These are phyloP conservation scores for Campoplex nolae DNA, from an alignment of 2,888 invertebrate genomes.

Conservation along the genomic window DNA sequence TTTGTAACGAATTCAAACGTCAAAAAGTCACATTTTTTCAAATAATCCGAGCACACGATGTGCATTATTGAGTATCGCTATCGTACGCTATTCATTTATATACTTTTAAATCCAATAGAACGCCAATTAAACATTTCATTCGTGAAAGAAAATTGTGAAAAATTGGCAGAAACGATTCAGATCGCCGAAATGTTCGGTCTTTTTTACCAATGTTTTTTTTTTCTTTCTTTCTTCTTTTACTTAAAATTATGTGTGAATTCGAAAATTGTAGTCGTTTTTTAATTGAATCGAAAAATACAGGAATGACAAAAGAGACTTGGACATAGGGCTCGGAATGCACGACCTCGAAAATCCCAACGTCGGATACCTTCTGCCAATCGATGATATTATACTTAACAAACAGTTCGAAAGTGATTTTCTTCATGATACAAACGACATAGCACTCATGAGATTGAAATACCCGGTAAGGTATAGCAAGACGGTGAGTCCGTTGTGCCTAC, in stretches of 20 bases:
- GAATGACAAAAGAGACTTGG: conserved; percentile 76
- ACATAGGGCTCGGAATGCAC: conserved; percentile 85
- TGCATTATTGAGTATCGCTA: neutral
- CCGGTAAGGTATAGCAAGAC: conserved; percentile 84
- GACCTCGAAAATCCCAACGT: conserved; percentile 82
- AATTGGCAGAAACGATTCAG: too few species aligned
- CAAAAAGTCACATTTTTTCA: neutral
- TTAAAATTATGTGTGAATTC: neutral
- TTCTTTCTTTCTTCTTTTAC: neutral
- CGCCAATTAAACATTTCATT: too few species aligned
- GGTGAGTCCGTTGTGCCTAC: conserved; percentile 86
- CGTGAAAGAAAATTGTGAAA: too few species aligned
- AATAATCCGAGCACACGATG: neutral
- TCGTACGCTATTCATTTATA: too few species aligned
- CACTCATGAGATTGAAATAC: conserved; percentile 85
- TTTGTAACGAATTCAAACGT: neutral
- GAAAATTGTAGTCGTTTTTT: neutral
- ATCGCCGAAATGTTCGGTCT: too few species aligned
- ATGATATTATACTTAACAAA: conserved; percentile 84
- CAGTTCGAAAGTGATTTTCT: conserved; percentile 85
- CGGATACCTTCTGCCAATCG: conserved; percentile 84
- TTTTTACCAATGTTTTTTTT: too few species aligned
- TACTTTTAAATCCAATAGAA: too few species aligned
- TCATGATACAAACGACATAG: conserved; percentile 87
- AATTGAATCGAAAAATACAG: conserved; percentile 47